phyloP scores from a whole-genome alignment of 2,113 vertebrate genomes.

The Daubentonia madagascariensis region DNA sequence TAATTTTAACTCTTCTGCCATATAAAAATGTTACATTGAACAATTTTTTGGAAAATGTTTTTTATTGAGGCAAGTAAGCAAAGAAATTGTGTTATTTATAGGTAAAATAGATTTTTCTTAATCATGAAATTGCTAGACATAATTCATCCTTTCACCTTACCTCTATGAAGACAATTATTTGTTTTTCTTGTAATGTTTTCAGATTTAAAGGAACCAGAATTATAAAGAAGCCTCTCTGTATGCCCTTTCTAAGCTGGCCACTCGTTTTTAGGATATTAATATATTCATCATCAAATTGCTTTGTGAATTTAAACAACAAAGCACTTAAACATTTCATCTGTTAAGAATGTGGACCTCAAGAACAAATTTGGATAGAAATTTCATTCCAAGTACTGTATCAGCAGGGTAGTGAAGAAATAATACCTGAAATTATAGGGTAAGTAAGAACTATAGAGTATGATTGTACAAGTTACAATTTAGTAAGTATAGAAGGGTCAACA shows the following conservation, averaged over 20 bases:
- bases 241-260: not conserved
- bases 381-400: not conserved
- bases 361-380: constrained; percentile 29
- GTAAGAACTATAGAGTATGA: not conserved
- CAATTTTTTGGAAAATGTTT: constrained; percentile 9
- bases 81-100: not conserved
- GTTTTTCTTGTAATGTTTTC: not conserved
- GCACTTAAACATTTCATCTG: constrained; percentile 13
- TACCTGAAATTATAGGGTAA: not conserved
- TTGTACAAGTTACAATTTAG: not conserved
- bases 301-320: constrained; percentile 24
- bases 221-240: not conserved
- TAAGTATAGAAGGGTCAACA: not conserved
- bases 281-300: not conserved
- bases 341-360: not conserved
- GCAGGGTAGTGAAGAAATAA: not conserved
- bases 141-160: not conserved
- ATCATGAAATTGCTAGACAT: not conserved
- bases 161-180: not conserved
- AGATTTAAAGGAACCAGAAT: not conserved
- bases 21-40: not conserved
- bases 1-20: not conserved
- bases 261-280: not conserved
- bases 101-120: constrained; percentile 12
- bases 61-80: not conserved